Evolutionary conservation across 2,888 invertebrate species (phyloP).

Genomic region (Margaritifera margaritifera): DNA sequence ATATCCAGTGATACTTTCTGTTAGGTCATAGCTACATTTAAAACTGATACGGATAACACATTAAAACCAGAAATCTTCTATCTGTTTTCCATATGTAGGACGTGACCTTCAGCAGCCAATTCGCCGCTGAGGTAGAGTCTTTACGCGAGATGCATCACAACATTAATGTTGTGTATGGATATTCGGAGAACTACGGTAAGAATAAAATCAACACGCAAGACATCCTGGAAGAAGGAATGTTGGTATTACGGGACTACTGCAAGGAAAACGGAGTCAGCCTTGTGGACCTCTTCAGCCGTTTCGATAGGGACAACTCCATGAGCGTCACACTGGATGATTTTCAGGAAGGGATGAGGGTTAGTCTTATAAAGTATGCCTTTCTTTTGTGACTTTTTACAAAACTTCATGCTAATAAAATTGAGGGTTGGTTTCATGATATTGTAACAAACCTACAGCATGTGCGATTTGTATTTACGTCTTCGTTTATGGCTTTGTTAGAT

Average conservation of each 20-base stretch:
- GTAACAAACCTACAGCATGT: no score
- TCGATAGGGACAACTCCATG: slow-evolving; percentile 67
- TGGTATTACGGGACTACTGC: slow-evolving; percentile 61
- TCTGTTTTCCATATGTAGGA: slow-evolving; percentile 40
- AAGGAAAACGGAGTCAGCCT: slow-evolving; percentile 60
- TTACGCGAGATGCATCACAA: slow-evolving; percentile 51
- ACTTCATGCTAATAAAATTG: no score
- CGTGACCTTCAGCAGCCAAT: slow-evolving; percentile 47
- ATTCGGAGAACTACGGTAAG: slow-evolving; percentile 68
- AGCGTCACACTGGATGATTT: slow-evolving; percentile 33
- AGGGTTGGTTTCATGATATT: no score
- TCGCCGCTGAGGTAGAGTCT: slow-evolving; percentile 41
- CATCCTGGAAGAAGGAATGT: slow-evolving; percentile 65
- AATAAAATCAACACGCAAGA: slow-evolving; percentile 55
- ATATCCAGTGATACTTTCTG: no score
- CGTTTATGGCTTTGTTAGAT: no score
- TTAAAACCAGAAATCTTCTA: not conserved
- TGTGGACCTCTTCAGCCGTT: slow-evolving; percentile 65
- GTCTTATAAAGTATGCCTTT: no score
- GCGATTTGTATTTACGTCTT: no score
- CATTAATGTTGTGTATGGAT: slow-evolving; percentile 58
- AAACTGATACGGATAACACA: no score
- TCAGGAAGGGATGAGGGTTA: slow-evolving; percentile 36
- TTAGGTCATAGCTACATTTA: no score
- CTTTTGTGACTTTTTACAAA: no score